Evolutionary conservation across 30 jellyfish, hydroid and myxozoan species (phyloP).

Genomic region (Pelagia noctiluca): DNA sequence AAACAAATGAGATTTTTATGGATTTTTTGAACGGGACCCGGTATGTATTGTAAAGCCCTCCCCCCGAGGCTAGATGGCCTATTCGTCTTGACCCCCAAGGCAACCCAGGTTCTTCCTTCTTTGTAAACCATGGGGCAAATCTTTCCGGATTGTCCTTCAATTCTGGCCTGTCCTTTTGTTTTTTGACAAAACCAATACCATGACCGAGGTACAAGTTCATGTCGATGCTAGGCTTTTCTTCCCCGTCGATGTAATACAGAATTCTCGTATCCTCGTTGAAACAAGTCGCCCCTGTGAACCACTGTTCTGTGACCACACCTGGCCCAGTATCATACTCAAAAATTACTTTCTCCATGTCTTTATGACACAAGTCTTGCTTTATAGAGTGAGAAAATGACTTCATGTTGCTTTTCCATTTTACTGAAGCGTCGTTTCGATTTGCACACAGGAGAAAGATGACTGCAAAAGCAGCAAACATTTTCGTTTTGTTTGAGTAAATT

Average conservation of each 20-base stretch:
- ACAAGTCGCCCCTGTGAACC: conserved; percentile 63
- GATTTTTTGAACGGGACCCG: conserved; percentile 66
- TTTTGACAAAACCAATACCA: conserved; percentile 64
- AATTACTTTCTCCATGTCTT: conserved; percentile 31
- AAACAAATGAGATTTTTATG: conserved; percentile 21
- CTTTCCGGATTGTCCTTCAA: not conserved
- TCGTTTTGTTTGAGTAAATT: too few species aligned
- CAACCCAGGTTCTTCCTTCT: conserved; percentile 11
- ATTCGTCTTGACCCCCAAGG: conserved; percentile 77
- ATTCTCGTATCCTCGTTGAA: conserved; percentile 24
- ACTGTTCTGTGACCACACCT: conserved; percentile 78
- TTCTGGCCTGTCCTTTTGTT: not conserved
- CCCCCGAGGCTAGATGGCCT: conserved; percentile 70
- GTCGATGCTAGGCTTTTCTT: conserved; percentile 49
- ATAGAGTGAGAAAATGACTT: conserved; percentile 69
- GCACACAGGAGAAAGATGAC: too few species aligned
- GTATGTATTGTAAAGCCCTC: conserved; percentile 68
- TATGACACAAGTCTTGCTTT: conserved; percentile 36
- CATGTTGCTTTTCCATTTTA: conserved; percentile 54
- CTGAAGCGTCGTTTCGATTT: conserved; percentile 6
- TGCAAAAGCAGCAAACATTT: too few species aligned
- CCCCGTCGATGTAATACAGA: conserved; percentile 66
- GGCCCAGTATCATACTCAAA: conserved; percentile 61
- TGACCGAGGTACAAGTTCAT: conserved; percentile 56
- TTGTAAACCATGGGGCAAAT: not conserved